Percentiles rank a stretch among this genome's conserved stretches.
phyloP scores from a whole-genome alignment of 2,113 vertebrate species.

The Girardinichthys multiradiatus region DNA sequence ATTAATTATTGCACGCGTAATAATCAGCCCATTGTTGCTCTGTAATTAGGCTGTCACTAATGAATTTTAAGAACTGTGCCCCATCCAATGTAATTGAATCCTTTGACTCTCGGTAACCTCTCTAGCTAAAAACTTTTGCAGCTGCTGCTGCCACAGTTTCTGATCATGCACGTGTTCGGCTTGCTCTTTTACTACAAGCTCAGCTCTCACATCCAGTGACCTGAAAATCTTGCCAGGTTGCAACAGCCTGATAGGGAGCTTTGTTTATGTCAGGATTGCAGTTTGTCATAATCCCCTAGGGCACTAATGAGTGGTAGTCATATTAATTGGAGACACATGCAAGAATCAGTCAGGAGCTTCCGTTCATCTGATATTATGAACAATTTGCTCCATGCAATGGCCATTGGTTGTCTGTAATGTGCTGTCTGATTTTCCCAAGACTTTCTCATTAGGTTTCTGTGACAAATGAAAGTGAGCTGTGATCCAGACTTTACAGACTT shows the following conservation, averaged over 20 bases:
- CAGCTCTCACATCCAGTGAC: slow-evolving; percentile 51
- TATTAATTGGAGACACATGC: slow-evolving; percentile 31
- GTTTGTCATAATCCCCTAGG: slow-evolving; percentile 40
- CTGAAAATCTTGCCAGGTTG: slow-evolving; percentile 63
- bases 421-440: slow-evolving; percentile 32
- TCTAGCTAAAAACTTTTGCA: slow-evolving; percentile 62
- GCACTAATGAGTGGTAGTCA: slow-evolving; percentile 62
- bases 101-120: slow-evolving; percentile 62
- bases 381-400: slow-evolving; percentile 21
- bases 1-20: slow-evolving; percentile 78
- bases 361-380: slow-evolving; percentile 18
- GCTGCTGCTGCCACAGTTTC: slow-evolving; percentile 42
- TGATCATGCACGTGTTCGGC: slow-evolving; percentile 29
- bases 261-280: slow-evolving; percentile 41
- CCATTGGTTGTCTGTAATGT: slow-evolving; percentile 35
- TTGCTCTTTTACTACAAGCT: slow-evolving; percentile 44
- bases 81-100: slow-evolving; percentile 72
- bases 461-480: slow-evolving; percentile 39
- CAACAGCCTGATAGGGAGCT: slow-evolving; percentile 36
- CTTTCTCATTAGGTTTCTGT: slow-evolving; percentile 28
- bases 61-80: slow-evolving; percentile 71
- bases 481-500: slow-evolving; percentile 38
- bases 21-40: slow-evolving; percentile 74
- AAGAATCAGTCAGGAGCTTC: slow-evolving; percentile 17
- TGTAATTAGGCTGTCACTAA: slow-evolving; percentile 76